Percentiles rank a stretch among this genome's conserved stretches.
Conservation (phyloP, 1,140 invertebrate genomes). For the Dermatophagoides farinae region DNA sequence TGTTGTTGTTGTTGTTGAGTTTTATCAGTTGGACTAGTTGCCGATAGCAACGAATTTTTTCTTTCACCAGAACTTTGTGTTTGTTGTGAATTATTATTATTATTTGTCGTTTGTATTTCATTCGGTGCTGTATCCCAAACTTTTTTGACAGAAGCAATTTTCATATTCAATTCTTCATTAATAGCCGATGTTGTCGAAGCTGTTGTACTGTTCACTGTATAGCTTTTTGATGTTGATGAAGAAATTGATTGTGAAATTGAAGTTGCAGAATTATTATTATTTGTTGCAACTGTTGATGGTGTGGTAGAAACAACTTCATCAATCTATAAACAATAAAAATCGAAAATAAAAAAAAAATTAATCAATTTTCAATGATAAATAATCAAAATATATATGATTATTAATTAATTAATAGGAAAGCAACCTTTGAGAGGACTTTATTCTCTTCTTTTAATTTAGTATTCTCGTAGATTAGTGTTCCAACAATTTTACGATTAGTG, state of each 20-base stretch:
- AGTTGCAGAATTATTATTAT: background rate
- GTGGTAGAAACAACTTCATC: background rate
- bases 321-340: too few species aligned
- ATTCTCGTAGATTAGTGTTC: conserved; percentile 71
- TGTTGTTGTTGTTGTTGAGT: background rate
- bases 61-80: background rate
- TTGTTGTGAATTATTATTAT: conserved; percentile 26
- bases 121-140: conserved; percentile 53
- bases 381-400: background rate
- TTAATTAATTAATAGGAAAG: background rate
- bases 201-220: background rate
- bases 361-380: background rate
- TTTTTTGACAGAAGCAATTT: conserved; percentile 82
- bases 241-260: background rate
- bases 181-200: conserved; percentile 27
- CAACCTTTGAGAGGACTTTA: conserved; percentile 17
- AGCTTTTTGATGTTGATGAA: background rate
- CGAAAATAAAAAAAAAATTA: background rate
- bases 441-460: conserved; percentile 44
- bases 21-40: background rate
- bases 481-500: background rate
- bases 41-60: background rate
- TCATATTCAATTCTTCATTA: conserved; percentile 69
- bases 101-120: conserved; percentile 42
- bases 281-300: background rate